phyloP scores from a whole-genome alignment of 2,113 vertebrate genomes.

The Caretta caretta region DNA sequence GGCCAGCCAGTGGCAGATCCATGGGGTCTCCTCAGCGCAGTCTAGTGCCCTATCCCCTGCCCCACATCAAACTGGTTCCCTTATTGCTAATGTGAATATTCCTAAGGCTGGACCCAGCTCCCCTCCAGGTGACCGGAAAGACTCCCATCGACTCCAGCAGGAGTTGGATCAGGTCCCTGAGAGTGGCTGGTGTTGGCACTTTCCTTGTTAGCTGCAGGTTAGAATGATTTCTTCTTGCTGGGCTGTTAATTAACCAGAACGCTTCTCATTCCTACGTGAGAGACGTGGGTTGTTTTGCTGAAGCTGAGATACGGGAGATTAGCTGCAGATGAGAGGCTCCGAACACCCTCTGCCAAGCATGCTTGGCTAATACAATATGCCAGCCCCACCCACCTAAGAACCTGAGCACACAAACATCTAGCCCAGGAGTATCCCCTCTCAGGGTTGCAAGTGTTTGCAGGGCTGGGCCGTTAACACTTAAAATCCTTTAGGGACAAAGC shows the following conservation, averaged over 20 bases:
- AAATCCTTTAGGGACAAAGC: background rate
- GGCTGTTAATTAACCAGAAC: slow-evolving; percentile 33
- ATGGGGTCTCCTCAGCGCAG: background rate
- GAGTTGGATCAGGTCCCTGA: background rate
- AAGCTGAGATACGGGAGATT: background rate
- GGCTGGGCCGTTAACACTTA: background rate
- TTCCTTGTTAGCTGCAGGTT: background rate
- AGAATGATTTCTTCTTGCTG: background rate
- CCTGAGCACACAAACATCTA: background rate
- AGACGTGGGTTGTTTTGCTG: background rate
- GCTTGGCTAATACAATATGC: background rate
- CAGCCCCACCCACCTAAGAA: too few relatives aligned
- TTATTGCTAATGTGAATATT: background rate
- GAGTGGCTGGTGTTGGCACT: background rate
- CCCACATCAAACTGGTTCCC: rapidly evolving
- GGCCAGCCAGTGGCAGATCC: background rate
- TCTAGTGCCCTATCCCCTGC: background rate
- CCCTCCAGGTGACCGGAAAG: background rate
- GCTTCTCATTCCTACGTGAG: background rate
- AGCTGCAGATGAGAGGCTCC: background rate
- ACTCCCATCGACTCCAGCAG: background rate
- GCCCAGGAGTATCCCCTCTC: background rate
- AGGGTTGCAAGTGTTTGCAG: background rate
- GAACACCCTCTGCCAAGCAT: too few relatives aligned
- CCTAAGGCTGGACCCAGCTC: background rate